Base-by-base conservation (phyloP, 2,113 vertebrate species). In the Alectura lathami region DNA sequence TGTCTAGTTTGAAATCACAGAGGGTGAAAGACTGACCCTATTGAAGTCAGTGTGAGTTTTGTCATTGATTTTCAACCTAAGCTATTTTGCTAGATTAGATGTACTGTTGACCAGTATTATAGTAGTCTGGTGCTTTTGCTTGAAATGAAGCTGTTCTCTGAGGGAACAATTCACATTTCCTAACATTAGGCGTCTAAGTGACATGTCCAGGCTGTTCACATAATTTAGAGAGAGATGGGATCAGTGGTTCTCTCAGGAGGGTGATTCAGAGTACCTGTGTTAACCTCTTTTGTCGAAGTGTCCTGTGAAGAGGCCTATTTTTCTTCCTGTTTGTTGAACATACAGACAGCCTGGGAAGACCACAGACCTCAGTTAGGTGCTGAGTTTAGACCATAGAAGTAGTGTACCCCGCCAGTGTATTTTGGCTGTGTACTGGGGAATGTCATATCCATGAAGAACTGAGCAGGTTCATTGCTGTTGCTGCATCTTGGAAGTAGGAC, bases 51-150 rank as follows among this genome's bases (percentile, higher is more conserved):
- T 50, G 53, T 38, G 66, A 88, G 38, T 86, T 89, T 88, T 80
- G 60, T 48, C 13, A 87, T 51, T 73, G 74, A 74, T 89, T 76
- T 94, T 93, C 42, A 50, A 54, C 16, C 9, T 85, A 32, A 60
- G 69, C 82, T 79, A 50, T 89, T 92, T 91, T 57, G 89, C 17
- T 70, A 66, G 18, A 83, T 79, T 82, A 76, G 11, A 3, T 89
- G 23, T 83, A 50, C 22, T n/a, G 17, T 68, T 63, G 51, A 53
- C 5, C 17, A 54, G 32, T n/a, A 47, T 76, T 66, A 57, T 4
- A 76, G 56, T 11, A 88, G 11, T 5, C 0, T 0, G 5, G 22
- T 47, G 29, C 1, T 67, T 88, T 89, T 64, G 40, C 4, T 3
- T 14, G 14, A 14, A 34, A 54, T 8, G 6, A 76, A 57, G 16